Percentiles rank a stretch among this genome's conserved stretches.
Conservation (phyloP, 1,140 invertebrate species). For the Globodera rostochiensis region DNA sequence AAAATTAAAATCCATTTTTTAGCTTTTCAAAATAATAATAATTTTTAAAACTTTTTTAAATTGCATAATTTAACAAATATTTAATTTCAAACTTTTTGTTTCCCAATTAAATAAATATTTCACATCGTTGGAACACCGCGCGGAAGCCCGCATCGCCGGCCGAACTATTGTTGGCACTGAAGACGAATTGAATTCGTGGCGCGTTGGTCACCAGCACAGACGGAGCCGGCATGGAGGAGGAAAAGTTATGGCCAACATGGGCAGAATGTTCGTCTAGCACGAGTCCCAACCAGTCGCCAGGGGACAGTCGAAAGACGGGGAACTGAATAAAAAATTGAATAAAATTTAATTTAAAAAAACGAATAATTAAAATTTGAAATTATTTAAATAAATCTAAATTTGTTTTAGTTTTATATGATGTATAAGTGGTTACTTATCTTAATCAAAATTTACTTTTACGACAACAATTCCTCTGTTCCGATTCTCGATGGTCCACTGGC, state of each 20-base stretch:
- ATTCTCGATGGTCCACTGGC: slow-evolving; percentile 6
- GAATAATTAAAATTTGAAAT: no score
- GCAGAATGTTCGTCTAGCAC: background rate
- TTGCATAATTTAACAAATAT: background rate
- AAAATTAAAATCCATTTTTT: no score
- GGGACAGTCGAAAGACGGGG: background rate
- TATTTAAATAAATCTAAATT: no score
- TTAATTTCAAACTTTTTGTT: no score
- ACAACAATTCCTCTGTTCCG: background rate
- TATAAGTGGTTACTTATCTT: background rate
- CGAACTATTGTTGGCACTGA: slow-evolving; percentile 1
- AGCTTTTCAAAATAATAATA: no score
- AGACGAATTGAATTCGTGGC: background rate
- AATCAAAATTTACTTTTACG: background rate
- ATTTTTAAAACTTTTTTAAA: background rate
- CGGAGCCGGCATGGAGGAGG: background rate
- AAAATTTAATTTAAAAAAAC: no score
- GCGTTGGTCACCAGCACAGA: background rate
- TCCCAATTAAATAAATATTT: background rate
- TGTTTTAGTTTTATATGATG: background rate
- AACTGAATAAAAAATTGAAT: background rate
- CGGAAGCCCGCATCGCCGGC: background rate
- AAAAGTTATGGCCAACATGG: background rate
- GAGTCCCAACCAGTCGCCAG: background rate
- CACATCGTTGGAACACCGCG: slow-evolving; percentile 2